Percentiles rank a stretch among this genome's conserved stretches.
Conservation (phyloP, 2,797 vertebrate species). For the Margarornis squamiger region DNA sequence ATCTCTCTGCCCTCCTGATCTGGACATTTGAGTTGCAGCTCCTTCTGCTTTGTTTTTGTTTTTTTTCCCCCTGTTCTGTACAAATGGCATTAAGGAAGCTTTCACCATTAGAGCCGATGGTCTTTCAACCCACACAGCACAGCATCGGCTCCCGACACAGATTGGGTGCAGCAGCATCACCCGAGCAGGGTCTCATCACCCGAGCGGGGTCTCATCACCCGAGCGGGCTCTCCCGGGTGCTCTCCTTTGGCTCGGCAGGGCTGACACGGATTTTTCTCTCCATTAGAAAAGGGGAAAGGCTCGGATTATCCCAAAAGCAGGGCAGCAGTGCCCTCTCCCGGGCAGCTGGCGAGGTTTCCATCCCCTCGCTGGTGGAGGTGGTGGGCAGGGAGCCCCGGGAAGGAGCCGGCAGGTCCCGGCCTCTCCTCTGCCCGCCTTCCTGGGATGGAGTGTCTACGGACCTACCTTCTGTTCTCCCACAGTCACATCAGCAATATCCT, state of each 20-base stretch:
- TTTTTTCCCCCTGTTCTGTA: too few relatives aligned
- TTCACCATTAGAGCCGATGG: accelerated
- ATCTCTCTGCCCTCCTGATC: not conserved
- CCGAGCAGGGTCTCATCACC: not conserved
- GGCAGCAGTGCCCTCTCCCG: conserved; percentile 50
- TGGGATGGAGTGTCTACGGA: not conserved
- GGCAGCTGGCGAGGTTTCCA: accelerated
- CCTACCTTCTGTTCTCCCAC: not conserved
- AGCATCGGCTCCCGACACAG: accelerated
- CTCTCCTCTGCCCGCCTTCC: accelerated
- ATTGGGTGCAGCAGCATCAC: not conserved
- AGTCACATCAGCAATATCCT: not conserved
- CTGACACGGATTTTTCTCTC: not conserved
- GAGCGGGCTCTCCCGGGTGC: not conserved
- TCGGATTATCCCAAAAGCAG: not conserved
- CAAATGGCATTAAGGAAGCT: not conserved
- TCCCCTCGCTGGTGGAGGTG: not conserved
- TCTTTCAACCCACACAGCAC: not conserved
- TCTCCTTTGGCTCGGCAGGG: not conserved
- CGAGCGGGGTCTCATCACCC: not conserved
- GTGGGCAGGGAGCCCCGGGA: accelerated
- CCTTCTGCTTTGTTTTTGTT: not conserved
- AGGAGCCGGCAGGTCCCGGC: not conserved
- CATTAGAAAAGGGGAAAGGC: accelerated
- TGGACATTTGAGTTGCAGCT: not conserved